Conservation (phyloP, 2,888 invertebrate genomes). For the Campoplex capitator region DNA sequence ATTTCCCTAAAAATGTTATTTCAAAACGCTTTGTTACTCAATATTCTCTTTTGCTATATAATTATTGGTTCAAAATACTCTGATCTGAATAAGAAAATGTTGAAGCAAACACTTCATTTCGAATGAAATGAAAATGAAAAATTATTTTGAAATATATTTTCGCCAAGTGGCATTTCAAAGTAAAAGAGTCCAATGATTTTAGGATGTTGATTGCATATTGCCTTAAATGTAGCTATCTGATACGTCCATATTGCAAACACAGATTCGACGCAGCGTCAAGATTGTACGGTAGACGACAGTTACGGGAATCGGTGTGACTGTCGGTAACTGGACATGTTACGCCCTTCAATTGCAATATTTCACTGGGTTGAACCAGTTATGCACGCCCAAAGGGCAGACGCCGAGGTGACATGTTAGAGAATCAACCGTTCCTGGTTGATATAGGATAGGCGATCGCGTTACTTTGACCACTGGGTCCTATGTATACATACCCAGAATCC, state of each 20-base stretch:
- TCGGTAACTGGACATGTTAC: constrained; percentile 52
- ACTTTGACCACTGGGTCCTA: not conserved
- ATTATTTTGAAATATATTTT: no score
- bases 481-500: constrained; percentile 21
- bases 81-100: no score
- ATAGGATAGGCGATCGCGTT: constrained; percentile 10
- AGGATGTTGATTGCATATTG: not conserved
- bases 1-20: no score
- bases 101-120: no score
- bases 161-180: no score
- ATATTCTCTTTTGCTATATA: not conserved
- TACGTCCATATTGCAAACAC: not conserved
- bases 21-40: not conserved
- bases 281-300: constrained; percentile 10
- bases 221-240: not conserved
- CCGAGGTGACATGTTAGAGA: constrained; percentile 47
- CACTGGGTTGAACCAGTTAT: constrained; percentile 39
- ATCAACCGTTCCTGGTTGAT: constrained; percentile 47
- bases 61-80: no score
- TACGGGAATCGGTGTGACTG: constrained; percentile 46
- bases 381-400: constrained; percentile 54
- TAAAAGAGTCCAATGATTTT: not conserved
- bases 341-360: constrained; percentile 62
- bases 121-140: no score
- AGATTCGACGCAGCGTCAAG: not conserved